Evolutionary conservation across 2,797 vertebrate genomes (phyloP).

Genomic region (Enteromius radiatus): DNA sequence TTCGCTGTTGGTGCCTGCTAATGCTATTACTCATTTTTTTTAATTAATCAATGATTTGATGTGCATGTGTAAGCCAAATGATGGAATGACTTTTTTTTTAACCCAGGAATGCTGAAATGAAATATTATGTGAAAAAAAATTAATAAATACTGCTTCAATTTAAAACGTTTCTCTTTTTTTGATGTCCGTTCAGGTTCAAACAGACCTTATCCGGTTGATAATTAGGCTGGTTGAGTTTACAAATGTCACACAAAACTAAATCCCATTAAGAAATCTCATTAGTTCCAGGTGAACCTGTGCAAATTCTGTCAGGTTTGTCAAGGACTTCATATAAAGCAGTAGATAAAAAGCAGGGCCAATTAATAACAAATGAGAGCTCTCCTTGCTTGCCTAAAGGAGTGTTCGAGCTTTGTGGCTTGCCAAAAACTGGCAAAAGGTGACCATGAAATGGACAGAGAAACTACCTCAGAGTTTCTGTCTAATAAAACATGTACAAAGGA

Average conservation of each 20-base stretch:
- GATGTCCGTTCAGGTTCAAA: conserved; percentile 38
- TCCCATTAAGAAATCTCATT: conserved; percentile 28
- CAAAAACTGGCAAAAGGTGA: conserved; percentile 19
- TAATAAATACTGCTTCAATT: not conserved
- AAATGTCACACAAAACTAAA: conserved; percentile 37
- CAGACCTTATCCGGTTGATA: conserved; percentile 13
- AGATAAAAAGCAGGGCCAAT: conserved; percentile 7
- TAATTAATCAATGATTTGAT: conserved; percentile 36
- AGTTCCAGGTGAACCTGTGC: conserved; percentile 23
- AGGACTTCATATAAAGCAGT: conserved; percentile 12
- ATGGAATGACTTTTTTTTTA: not conserved
- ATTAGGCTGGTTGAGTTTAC: conserved; percentile 36
- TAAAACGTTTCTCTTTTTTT: not conserved
- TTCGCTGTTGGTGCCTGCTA: conserved; percentile 50
- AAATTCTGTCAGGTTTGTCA: conserved; percentile 23
- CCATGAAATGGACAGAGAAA: not conserved
- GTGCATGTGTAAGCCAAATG: conserved; percentile 10
- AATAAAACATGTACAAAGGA: conserved; percentile 20
- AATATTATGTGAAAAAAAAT: not conserved
- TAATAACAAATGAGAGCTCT: not conserved
- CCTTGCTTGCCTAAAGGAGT: not conserved
- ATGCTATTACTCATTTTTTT: conserved; percentile 49
- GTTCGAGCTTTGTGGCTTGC: not conserved
- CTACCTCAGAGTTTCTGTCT: not conserved
- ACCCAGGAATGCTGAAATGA: not conserved